Evolutionary conservation across 2,888 invertebrate genomes (phyloP), one percentile per base, ranked within the genome.

Genomic region (Eurois occulta): DNA sequence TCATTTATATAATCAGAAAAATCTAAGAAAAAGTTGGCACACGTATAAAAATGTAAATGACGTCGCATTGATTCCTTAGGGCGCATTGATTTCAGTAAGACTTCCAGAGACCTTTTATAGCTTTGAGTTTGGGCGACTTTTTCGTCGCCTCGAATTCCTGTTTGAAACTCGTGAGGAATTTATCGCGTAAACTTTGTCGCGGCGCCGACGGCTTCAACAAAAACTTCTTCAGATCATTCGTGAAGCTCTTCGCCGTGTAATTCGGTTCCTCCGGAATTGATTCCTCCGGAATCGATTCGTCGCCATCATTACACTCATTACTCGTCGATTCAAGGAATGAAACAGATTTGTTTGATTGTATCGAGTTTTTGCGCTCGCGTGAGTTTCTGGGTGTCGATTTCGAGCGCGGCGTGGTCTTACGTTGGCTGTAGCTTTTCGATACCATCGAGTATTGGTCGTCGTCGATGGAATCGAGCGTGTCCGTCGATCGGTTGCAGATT

Each of bases 21-120:
- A 62, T 75, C 41, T 77, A 80, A 69, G 74, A 72, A 81, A 81
- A 77, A 80, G 67, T 87, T 88, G 75, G 87, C 83, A 88, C 83
- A 70, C 60, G 52, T 78, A 73, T 78, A 84, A 77, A 78, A 80
- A 78, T 79, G 75, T 68, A 69, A 78, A 81, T 78, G 66, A 71
- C 77, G 73, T 81, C 46, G 62, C 83, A 83, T 83, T 58, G 46
- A 83, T 75, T 58, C 41, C 48, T 70, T 62, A 62, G 62, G 62
- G 35, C 62, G 35, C 35, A 21, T 35, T n/a, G 41, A 68, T 78
- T 76, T 92, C 89, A 97, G 89, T 96, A 97, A 75, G 97, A 97
- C 84, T 97, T 97, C 97, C 97, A 97, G 75, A 97, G 91, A 66
- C 97, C 97, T 85, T 96, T 96, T 43, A 97, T 97, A 65, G 96